phyloP scores from a whole-genome alignment of 2,888 invertebrate genomes.

The Pseudolycoriella hygida region DNA sequence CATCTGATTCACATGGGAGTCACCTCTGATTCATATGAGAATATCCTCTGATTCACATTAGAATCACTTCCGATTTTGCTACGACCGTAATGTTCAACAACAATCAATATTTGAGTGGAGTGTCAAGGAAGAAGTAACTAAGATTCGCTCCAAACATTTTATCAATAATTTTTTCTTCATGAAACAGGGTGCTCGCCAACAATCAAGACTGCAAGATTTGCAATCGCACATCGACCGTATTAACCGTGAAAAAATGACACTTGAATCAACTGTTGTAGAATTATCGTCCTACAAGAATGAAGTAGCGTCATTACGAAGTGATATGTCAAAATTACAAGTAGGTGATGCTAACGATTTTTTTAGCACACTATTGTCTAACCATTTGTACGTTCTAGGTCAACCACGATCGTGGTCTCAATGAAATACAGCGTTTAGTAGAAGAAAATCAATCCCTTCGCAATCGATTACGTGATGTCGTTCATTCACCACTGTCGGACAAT shows the following conservation, averaged over 20 bases:
- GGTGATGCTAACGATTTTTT: constrained; percentile 6
- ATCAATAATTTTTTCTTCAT: too few relatives aligned
- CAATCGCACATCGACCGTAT: constrained; percentile 43
- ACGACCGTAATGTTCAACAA: too few relatives aligned
- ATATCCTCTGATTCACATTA: too few relatives aligned
- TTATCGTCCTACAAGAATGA: constrained; percentile 47
- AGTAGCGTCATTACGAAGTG: constrained; percentile 44
- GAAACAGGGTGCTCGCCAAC: not conserved
- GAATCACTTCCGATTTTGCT: too few relatives aligned
- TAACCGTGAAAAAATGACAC: constrained; percentile 43
- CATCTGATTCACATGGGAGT: too few relatives aligned
- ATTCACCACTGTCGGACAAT: constrained; percentile 65
- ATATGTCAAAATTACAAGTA: constrained; percentile 54
- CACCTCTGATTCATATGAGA: too few relatives aligned
- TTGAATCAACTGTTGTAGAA: constrained; percentile 42
- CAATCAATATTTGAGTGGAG: too few relatives aligned
- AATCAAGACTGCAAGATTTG: constrained; percentile 40
- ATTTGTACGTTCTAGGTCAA: constrained; percentile 20
- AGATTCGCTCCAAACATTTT: too few relatives aligned
- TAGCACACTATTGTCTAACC: not conserved
- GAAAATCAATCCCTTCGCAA: constrained; percentile 60
- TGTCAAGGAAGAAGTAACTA: too few relatives aligned
- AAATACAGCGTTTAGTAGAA: constrained; percentile 42
- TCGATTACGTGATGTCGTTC: constrained; percentile 58
- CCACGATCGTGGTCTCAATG: constrained; percentile 27